These are phyloP conservation scores for Aphrophora alni DNA, from an alignment of 2,888 invertebrate species.

Conservation along the genomic window DNA sequence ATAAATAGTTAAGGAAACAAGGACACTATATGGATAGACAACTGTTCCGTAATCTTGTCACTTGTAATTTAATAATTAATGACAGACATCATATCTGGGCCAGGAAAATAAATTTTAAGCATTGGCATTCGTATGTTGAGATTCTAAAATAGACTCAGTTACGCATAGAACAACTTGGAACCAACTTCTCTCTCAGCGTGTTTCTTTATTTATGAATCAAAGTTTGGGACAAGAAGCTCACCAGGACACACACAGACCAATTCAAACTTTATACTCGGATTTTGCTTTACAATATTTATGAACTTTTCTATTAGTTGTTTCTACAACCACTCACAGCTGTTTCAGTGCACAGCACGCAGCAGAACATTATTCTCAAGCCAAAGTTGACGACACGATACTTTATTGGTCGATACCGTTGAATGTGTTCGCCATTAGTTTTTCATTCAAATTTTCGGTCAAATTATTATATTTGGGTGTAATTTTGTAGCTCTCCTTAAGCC, in stretches of 20 bases:
- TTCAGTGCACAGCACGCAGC: too few relatives aligned
- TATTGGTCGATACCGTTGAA: too few relatives aligned
- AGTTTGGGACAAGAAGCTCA: not conserved
- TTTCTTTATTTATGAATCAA: not conserved
- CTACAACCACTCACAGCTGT: too few relatives aligned
- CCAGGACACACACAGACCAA: not conserved
- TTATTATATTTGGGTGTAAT: too few relatives aligned
- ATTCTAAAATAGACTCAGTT: not conserved
- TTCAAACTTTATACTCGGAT: not conserved
- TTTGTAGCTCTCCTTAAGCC: too few relatives aligned
- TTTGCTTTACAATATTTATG: not conserved
- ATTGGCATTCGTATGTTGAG: not conserved
- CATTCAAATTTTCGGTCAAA: too few relatives aligned
- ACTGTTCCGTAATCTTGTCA: not conserved
- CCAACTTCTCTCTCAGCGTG: not conserved
- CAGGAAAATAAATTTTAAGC: not conserved
- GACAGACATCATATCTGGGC: slow-evolving; percentile 6
- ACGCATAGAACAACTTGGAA: not conserved
- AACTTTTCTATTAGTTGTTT: too few relatives aligned
- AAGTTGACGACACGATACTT: too few relatives aligned
- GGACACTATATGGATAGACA: not conserved
- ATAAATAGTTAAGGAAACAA: not conserved
- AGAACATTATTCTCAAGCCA: too few relatives aligned
- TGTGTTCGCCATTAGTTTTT: too few relatives aligned
- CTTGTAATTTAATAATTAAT: not conserved